Percentiles rank a stretch among this genome's conserved stretches.
These are phyloP conservation scores for Polydrusus tereticollis DNA, from an alignment of 2,888 invertebrate species.

Conservation along the genomic window DNA sequence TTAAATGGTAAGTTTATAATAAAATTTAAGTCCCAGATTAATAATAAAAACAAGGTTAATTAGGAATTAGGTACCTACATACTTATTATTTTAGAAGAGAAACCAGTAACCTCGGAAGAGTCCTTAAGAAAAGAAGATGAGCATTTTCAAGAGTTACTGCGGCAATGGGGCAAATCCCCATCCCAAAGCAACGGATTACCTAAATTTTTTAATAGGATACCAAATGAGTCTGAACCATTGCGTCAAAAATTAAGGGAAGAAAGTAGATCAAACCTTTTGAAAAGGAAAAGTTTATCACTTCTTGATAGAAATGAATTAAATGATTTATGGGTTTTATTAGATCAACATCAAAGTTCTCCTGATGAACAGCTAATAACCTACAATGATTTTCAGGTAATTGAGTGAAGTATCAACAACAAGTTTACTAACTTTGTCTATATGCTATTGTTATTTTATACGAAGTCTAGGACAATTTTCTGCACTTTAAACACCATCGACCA, in stretches of 20 bases:
- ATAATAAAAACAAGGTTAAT: neutral
- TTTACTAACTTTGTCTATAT: no score
- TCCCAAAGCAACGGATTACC: slow-evolving; percentile 75
- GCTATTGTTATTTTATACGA: no score
- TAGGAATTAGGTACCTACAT: neutral
- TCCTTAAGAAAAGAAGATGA: slow-evolving; percentile 60
- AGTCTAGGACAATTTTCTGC: no score
- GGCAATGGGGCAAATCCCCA: slow-evolving; percentile 56
- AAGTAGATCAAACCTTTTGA: slow-evolving; percentile 87
- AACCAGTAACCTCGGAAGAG: slow-evolving; percentile 58
- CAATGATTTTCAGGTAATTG: slow-evolving; percentile 80
- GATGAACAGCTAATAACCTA: slow-evolving; percentile 91
- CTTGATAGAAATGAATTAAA: slow-evolving; percentile 89
- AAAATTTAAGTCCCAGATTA: no score
- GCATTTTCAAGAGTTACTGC: slow-evolving; percentile 56
- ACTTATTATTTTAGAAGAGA: slow-evolving; percentile 35
- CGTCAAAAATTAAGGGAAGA: slow-evolving; percentile 89
- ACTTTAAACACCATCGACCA: no score
- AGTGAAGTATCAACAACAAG: no score
- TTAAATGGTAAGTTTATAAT: slow-evolving; percentile 69
- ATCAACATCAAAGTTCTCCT: slow-evolving; percentile 82
- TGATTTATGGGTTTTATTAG: slow-evolving; percentile 85
- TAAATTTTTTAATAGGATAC: slow-evolving; percentile 82
- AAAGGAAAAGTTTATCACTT: slow-evolving; percentile 85
- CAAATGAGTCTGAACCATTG: slow-evolving; percentile 81